These are phyloP conservation scores for Petromus typicus DNA, from an alignment of 2,113 vertebrate species.

Conservation along the genomic window DNA sequence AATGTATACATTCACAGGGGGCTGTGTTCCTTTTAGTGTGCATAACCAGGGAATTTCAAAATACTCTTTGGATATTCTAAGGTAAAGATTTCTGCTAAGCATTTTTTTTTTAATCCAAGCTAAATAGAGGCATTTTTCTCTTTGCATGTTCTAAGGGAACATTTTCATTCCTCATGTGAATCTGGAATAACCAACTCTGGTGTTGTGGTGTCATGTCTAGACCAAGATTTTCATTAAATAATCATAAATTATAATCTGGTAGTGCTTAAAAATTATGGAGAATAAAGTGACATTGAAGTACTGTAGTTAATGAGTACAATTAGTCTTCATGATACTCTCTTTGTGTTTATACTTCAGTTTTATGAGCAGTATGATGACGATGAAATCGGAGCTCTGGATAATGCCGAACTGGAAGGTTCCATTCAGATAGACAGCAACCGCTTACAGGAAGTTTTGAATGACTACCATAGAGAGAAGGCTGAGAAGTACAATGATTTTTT, in stretches of 20 bases:
- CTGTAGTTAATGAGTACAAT: neutral
- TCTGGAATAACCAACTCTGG: neutral
- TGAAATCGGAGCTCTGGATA: conserved; percentile 98
- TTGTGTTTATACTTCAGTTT: conserved; percentile 88
- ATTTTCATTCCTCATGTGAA: neutral
- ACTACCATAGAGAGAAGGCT: conserved; percentile 94
- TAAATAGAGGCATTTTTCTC: conserved; percentile 9
- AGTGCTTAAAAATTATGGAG: neutral
- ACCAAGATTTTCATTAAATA: neutral
- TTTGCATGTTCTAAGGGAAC: neutral
- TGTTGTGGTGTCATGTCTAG: neutral
- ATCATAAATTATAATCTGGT: neutral
- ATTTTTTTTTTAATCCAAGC: neutral
- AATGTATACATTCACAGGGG: neutral
- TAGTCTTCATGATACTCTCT: neutral
- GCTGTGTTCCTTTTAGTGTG: neutral
- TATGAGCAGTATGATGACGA: conserved; percentile 97
- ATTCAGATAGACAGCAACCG: conserved; percentile 92
- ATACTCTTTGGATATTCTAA: neutral
- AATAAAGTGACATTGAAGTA: neutral
- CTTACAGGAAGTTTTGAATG: conserved; percentile 93
- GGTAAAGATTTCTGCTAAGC: conserved; percentile 14
- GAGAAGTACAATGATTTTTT: conserved; percentile 90
- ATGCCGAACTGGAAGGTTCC: conserved; percentile 95
- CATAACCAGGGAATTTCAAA: neutral